Conservation (phyloP, 2,888 invertebrate genomes). For the Spilarctia lutea region DNA sequence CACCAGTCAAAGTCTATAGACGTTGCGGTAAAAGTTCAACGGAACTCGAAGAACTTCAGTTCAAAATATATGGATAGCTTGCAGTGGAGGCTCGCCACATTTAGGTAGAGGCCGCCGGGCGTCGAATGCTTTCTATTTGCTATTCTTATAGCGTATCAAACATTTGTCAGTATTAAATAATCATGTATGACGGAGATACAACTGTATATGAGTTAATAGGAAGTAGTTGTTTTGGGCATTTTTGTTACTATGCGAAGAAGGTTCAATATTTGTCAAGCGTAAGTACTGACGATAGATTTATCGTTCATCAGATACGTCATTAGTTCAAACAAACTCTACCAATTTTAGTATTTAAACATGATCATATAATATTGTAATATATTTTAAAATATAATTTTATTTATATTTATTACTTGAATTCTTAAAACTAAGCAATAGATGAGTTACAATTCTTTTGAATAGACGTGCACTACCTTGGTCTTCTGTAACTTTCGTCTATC, state of each 20-base stretch:
- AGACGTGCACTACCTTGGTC: not conserved
- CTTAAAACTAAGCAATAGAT: no score
- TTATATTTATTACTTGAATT: no score
- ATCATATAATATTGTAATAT: no score
- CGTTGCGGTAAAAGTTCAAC: not conserved
- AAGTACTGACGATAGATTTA: no score
- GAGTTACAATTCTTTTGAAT: not conserved
- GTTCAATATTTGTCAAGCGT: no score
- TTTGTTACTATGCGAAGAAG: not conserved
- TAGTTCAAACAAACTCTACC: not conserved
- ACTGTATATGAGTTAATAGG: conserved; percentile 3
- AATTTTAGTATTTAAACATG: not conserved
- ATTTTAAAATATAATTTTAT: no score
- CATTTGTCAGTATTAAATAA: conserved; percentile 40
- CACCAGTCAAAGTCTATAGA: conserved; percentile 6
- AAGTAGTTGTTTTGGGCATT: not conserved
- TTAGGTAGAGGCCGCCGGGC: conserved; percentile 36
- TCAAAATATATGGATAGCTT: conserved; percentile 24
- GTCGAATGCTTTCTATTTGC: conserved; percentile 47
- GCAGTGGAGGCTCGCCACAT: conserved; percentile 15
- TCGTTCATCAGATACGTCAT: not conserved
- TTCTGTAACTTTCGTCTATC: not conserved
- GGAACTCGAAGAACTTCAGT: not conserved
- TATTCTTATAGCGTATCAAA: conserved; percentile 39
- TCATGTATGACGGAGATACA: conserved; percentile 24